Conservation (phyloP, 2,888 invertebrate genomes). For the Callyntrura sp. region DNA sequence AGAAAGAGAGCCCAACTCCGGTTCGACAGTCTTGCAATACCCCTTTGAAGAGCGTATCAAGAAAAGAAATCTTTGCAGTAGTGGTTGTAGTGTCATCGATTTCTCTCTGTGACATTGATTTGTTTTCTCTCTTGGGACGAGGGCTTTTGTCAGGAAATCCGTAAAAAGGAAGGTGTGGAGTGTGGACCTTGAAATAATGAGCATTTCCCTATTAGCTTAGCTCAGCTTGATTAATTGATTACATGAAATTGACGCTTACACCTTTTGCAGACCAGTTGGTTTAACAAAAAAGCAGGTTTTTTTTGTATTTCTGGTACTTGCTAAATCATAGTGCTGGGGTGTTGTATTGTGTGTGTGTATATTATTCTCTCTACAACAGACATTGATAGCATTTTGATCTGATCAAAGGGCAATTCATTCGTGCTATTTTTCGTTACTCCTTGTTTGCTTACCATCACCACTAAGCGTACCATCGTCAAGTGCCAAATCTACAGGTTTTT, state of each 20-base stretch:
- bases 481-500: not conserved
- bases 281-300: constrained; percentile 72
- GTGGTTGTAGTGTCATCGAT: constrained; percentile 15
- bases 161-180: constrained; percentile 67
- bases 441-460: constrained; percentile 7
- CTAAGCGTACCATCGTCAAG: constrained; percentile 20
- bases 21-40: constrained; percentile 23
- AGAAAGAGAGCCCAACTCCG: not conserved
- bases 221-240: constrained; percentile 73
- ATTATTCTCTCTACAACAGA: not conserved
- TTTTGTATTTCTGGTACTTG: not conserved
- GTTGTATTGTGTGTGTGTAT: not conserved
- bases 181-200: constrained; percentile 58
- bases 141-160: constrained; percentile 67
- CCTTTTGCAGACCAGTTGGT: constrained; percentile 40
- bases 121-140: constrained; percentile 33
- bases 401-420: constrained; percentile 45
- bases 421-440: constrained; percentile 49
- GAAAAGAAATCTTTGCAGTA: not conserved
- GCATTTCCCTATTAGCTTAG: constrained; percentile 46
- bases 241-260: constrained; percentile 55
- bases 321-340: not conserved
- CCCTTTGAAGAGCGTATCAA: not conserved
- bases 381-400: constrained; percentile 65
- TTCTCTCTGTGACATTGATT: constrained; percentile 43